A percentile compares a stretch with the other conserved stretches of the same genome.
Conservation (phyloP, 2,797 vertebrate species). For the Rhynchotus rufescens region DNA sequence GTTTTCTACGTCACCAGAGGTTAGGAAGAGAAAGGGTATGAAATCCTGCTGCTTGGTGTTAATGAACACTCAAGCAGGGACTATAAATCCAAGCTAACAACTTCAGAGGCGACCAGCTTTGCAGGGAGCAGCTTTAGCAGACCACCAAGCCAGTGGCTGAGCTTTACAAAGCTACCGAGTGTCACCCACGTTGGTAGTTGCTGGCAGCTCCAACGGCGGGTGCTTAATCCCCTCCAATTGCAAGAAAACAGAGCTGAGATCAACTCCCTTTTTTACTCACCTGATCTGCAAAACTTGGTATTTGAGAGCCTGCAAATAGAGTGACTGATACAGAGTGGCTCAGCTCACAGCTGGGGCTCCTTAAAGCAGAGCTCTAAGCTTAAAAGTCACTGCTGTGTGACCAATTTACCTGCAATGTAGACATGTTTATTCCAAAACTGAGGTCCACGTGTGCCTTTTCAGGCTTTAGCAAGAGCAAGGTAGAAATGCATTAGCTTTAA, state of each 20-base stretch:
- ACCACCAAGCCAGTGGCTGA: not conserved
- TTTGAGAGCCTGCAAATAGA: not conserved
- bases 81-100: not conserved
- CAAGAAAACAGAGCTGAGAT: not conserved
- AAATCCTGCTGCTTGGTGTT: not conserved
- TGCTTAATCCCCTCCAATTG: not conserved
- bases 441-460: rapidly evolving
- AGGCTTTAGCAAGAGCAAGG: not conserved
- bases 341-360: not conserved
- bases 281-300: not conserved
- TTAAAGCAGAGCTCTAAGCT: not conserved
- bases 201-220: rapidly evolving
- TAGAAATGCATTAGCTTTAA: not conserved
- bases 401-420: rapidly evolving
- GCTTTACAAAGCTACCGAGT: not conserved
- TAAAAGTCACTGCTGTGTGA: not conserved
- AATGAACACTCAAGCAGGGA: not conserved
- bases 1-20: constrained; percentile 2
- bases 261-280: not conserved
- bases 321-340: not conserved
- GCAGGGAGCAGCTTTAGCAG: constrained; percentile 21
- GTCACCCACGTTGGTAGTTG: not conserved
- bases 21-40: constrained; percentile 8
- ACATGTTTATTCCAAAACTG: not conserved
- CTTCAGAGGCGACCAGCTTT: not conserved